These are phyloP conservation scores for Lagodon rhomboides DNA, from an alignment of 2,797 vertebrate species.

Conservation along the genomic window DNA sequence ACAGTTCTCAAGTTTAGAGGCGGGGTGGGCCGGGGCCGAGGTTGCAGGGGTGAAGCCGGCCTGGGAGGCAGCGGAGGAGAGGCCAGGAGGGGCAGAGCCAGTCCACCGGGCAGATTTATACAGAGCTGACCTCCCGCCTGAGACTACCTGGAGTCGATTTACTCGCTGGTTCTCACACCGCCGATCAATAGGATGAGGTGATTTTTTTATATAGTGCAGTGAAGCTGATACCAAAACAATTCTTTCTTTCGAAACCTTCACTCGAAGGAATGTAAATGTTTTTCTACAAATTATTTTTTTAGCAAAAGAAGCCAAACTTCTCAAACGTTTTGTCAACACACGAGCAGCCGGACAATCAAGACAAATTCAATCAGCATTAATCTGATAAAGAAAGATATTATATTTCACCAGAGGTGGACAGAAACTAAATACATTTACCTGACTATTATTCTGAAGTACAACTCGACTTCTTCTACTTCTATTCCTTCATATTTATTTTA, in stretches of 20 bases:
- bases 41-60: slow-evolving; percentile 70
- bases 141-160: slow-evolving; percentile 19
- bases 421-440: background rate
- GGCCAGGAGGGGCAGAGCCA: slow-evolving; percentile 56
- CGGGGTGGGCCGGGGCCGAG: slow-evolving; percentile 55
- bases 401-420: background rate
- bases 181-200: background rate
- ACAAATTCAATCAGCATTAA: background rate
- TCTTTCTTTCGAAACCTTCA: background rate
- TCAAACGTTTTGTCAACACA: background rate
- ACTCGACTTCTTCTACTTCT: background rate
- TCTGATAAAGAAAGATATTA: background rate
- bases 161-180: background rate
- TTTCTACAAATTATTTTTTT: background rate
- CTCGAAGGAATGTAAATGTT: background rate
- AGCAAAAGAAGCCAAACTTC: background rate
- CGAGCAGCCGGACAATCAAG: background rate
- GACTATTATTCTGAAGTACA: background rate
- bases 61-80: slow-evolving; percentile 55
- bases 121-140: slow-evolving; percentile 25
- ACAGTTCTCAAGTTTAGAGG: slow-evolving; percentile 82
- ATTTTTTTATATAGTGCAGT: background rate
- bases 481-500: background rate
- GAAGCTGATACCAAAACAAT: background rate
- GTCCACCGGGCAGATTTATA: slow-evolving; percentile 47